Evolutionary conservation across 37 sponge, comb jelly and placozoan genomes (phyloP).

Genomic region (Aplysina aerophoba): DNA sequence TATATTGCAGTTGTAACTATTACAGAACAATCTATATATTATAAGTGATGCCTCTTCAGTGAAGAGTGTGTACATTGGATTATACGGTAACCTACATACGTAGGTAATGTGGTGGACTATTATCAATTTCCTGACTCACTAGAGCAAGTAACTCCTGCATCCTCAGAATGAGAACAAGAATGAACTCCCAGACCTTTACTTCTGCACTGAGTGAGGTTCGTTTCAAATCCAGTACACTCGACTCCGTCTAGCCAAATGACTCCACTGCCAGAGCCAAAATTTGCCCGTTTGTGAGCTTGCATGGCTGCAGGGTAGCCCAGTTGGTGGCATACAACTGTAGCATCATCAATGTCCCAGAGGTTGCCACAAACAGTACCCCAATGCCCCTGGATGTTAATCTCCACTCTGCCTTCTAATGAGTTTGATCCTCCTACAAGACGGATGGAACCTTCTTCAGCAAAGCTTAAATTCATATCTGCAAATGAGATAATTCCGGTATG

Average conservation of each 20-base stretch:
- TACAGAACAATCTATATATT: no score
- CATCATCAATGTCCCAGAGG: conserved; percentile 8
- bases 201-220: neutral
- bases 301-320: neutral
- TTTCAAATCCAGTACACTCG: neutral
- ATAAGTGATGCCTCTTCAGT: no score
- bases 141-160: conserved; percentile 9
- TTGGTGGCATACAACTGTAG: conserved; percentile 22
- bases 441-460: no score
- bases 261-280: conserved; percentile 9
- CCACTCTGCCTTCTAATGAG: conserved; percentile 5
- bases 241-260: conserved; percentile 9
- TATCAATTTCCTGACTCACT: neutral
- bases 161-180: neutral
- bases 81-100: no score
- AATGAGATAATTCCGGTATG: no score
- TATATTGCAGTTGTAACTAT: no score
- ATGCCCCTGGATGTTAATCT: neutral
- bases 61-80: no score
- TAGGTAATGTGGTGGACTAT: no score
- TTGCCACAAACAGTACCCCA: conserved; percentile 33
- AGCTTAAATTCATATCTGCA: no score
- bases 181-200: neutral
- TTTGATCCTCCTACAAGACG: no score
- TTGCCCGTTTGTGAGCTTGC: neutral